phyloP scores from a whole-genome alignment of 2,888 invertebrate species.

The Eumacrocentrus americanus region DNA sequence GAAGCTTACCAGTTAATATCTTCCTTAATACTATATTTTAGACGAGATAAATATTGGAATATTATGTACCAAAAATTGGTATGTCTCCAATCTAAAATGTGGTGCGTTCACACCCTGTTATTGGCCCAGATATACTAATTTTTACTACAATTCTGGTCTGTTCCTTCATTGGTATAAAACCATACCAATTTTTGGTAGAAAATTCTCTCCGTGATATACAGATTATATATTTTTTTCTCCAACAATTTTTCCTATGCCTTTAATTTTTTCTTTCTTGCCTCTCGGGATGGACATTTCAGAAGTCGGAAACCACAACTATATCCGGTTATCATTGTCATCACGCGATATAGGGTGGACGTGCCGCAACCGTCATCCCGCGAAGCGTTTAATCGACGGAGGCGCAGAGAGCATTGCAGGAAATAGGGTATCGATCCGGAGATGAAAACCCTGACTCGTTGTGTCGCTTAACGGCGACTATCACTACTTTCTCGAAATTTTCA shows the following conservation, averaged over 20 bases:
- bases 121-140: too few relatives aligned
- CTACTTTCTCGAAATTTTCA: conserved; percentile 27
- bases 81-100: too few relatives aligned
- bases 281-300: neutral
- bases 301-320: conserved; percentile 6
- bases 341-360: conserved; percentile 1
- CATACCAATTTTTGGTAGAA: too few relatives aligned
- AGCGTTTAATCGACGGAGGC: conserved; percentile 32
- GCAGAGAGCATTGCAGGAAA: conserved; percentile 52
- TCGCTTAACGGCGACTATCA: neutral
- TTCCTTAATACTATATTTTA: too few relatives aligned
- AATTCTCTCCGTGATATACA: too few relatives aligned
- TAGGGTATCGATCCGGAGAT: conserved; percentile 55
- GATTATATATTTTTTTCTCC: too few relatives aligned
- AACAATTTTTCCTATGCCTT: neutral
- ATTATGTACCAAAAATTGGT: too few relatives aligned
- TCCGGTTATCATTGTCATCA: conserved; percentile 19
- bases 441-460: conserved; percentile 19
- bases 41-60: too few relatives aligned
- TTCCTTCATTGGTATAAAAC: too few relatives aligned
- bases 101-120: too few relatives aligned
- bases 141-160: too few relatives aligned
- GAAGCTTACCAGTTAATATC: too few relatives aligned
- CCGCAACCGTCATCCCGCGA: conserved; percentile 36
- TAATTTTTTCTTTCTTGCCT: neutral